Percentiles rank a stretch among this genome's conserved stretches.
Evolutionary conservation across 2,888 invertebrate genomes (phyloP).

Genomic region (Drosophila subsilvestris): DNA sequence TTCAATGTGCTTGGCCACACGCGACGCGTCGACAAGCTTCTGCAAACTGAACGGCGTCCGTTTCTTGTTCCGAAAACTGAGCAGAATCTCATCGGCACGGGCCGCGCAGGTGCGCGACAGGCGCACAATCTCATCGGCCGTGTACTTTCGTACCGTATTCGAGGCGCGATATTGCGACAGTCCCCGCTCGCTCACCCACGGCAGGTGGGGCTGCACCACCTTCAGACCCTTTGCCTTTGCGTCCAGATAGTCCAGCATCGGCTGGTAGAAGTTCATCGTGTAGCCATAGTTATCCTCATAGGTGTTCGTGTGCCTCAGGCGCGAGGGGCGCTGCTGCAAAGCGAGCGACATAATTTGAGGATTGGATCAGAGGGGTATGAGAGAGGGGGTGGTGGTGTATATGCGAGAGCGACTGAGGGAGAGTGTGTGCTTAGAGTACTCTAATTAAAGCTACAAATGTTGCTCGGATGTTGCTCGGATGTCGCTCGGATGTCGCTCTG

Average conservation of each 20-base stretch:
- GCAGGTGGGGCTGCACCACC: conserved; percentile 87
- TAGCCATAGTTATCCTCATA: conserved; percentile 94
- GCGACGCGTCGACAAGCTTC: conserved; percentile 86
- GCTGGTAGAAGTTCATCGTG: conserved; percentile 93
- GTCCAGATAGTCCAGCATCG: conserved; percentile 93
- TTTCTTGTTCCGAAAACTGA: conserved; percentile 83
- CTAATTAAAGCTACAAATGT: conserved; percentile 66
- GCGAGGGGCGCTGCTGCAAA: conserved; percentile 79
- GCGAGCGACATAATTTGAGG: conserved; percentile 81
- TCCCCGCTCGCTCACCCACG: conserved; percentile 89
- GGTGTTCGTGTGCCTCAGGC: conserved; percentile 83
- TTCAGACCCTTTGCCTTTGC: conserved; percentile 86
- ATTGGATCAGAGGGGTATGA: background rate
- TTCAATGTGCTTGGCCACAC: conserved; percentile 84
- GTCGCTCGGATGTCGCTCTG: conserved; percentile 11
- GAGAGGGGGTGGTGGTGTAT: background rate
- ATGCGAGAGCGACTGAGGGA: background rate
- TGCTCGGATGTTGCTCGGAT: conserved; percentile 29
- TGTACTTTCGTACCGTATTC: conserved; percentile 88
- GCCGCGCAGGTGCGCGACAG: conserved; percentile 88
- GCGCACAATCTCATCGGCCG: conserved; percentile 87
- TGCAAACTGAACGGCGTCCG: conserved; percentile 85
- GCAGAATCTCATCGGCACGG: conserved; percentile 88
- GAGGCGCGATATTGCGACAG: conserved; percentile 88
- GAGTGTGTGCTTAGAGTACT: conserved; percentile 53